Percentiles rank a stretch among this genome's conserved stretches.
phyloP scores from a whole-genome alignment of 2,888 invertebrate genomes.

The Leistus spinibarbis region DNA sequence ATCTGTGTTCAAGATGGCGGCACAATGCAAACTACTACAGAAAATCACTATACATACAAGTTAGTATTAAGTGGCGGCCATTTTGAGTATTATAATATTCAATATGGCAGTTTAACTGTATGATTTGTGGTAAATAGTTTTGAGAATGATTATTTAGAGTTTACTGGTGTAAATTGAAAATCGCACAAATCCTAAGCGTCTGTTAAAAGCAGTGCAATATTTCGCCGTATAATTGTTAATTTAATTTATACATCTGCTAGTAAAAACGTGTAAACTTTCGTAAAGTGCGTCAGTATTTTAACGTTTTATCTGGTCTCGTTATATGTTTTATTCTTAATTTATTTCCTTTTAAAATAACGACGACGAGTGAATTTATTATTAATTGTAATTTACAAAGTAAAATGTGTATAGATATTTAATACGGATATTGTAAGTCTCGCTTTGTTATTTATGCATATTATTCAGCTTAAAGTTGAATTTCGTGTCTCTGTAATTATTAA shows the following conservation, averaged over 20 bases:
- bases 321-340: conserved; percentile 51
- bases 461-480: conserved; percentile 27
- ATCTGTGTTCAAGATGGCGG: background rate
- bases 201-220: conserved; percentile 24
- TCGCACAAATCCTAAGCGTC: background rate
- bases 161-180: background rate
- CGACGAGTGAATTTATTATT: conserved; percentile 30
- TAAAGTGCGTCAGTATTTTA: background rate
- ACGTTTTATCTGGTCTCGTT: conserved; percentile 12
- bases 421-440: conserved; percentile 37
- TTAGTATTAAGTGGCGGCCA: background rate
- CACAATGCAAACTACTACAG: background rate
- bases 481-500: conserved; percentile 29
- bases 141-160: background rate
- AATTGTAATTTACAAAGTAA: conserved; percentile 49
- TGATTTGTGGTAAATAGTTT: background rate
- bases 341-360: conserved; percentile 43
- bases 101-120: background rate
- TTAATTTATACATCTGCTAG: background rate
- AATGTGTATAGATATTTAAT: conserved; percentile 52
- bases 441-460: conserved; percentile 45
- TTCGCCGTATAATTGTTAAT: conserved; percentile 4
- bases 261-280: background rate
- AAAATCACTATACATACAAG: background rate
- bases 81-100: background rate